Evolutionary conservation across 2,113 vertebrate genomes (phyloP).

Genomic region (Stictonetta naevosa): DNA sequence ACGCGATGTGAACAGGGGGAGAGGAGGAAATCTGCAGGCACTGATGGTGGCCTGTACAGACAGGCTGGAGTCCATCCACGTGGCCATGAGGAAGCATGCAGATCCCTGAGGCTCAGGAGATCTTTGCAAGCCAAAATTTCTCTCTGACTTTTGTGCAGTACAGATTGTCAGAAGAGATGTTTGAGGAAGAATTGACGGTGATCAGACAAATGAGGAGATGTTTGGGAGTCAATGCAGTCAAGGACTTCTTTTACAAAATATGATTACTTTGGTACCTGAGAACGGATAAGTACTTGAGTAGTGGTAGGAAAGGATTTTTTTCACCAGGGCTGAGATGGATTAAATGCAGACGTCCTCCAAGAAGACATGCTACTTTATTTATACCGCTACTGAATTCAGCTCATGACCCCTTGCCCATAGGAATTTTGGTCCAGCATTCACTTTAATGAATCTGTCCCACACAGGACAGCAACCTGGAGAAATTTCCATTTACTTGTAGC

Average conservation of each 20-base stretch:
- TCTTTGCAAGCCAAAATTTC: neutral
- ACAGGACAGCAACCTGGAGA: neutral
- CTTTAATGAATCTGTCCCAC: neutral
- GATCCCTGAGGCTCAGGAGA: neutral
- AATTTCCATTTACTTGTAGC: neutral
- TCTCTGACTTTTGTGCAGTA: neutral
- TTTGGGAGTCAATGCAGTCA: neutral
- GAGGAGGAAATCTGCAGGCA: neutral
- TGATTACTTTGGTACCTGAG: neutral
- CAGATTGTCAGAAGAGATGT: neutral
- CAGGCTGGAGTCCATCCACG: rapidly evolving
- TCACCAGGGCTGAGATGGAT: neutral
- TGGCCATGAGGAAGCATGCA: rapidly evolving
- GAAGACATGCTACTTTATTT: neutral
- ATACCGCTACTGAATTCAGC: neutral
- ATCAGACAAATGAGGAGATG: neutral
- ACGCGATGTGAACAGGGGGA: neutral
- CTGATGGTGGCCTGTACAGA: rapidly evolving
- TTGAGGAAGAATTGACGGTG: neutral
- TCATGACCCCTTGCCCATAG: neutral
- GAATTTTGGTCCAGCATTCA: neutral
- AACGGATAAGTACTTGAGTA: neutral
- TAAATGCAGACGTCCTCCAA: neutral
- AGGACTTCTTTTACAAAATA: neutral
- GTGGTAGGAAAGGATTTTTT: neutral